Base-by-base conservation (phyloP, 2,797 vertebrate genomes). In the Sebastes wilsoni region DNA sequence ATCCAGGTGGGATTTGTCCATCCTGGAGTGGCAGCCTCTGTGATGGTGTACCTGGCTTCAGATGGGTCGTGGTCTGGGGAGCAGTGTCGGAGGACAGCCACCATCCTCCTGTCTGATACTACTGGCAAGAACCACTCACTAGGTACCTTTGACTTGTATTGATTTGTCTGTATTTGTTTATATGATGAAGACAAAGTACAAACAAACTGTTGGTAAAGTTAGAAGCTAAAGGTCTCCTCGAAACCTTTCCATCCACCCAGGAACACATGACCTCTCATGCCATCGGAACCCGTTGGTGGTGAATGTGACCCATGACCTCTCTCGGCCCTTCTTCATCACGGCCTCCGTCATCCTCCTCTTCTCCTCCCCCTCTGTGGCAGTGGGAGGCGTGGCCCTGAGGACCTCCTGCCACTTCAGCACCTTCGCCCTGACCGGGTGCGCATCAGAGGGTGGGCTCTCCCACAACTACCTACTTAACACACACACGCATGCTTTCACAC, bases 31-130 rank as follows among this genome's bases (percentile, higher is more conserved):
- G 96, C 97, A 38, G 93, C 94, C 3, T 96, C 97, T 25, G 87
- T 99, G 77, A 95, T 98, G 71, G 80, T 99, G 79, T 99, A 98
- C 92, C 87, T 99, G 90, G 96, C 95, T 0, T 96, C 96, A 54
- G 97, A 98, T 4, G 97, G 98, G 2, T 88, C 89, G 0, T 81
- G 86, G 86, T 92, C 94, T 23, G 93, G 90, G 13, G 94, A 96
- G 36, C 94, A 93, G 78, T 96, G 72, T 86, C 96, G 68, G 70
- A 90, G 95, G 0, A 95, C 93, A 16, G 96, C 96, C 66, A 93
- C 95, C 0, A 82, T 99, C 69, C 91, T 98, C 54, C 91, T 99
- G 75, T 95, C 87, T 1, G 96, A 97, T 42, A 84, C 93, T 1
- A 93, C 81, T 1, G 96, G 97, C 68, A 95, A 89, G 81, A 98